These are phyloP conservation scores for Potamilus streckersoni DNA, from an alignment of 1,140 invertebrate species.

Conservation along the genomic window DNA sequence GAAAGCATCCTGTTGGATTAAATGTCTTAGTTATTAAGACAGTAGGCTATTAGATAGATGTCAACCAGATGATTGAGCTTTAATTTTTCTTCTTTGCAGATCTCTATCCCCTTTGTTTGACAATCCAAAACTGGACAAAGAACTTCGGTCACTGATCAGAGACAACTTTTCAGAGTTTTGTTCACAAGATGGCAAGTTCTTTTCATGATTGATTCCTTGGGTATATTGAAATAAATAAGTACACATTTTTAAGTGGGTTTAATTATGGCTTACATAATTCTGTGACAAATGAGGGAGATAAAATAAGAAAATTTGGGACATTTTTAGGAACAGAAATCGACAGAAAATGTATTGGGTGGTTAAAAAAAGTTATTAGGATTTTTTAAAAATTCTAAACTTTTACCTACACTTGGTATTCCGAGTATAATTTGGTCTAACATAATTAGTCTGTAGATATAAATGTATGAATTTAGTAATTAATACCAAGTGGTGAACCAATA, in stretches of 20 bases:
- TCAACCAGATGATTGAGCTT: background rate
- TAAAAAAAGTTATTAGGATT: too few relatives aligned
- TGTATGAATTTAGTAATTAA: too few relatives aligned
- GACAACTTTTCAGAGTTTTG: slow-evolving; percentile 95
- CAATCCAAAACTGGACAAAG: slow-evolving; percentile 90
- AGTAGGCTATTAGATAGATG: too few relatives aligned
- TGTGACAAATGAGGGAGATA: background rate
- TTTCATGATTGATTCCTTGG: background rate
- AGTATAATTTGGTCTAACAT: too few relatives aligned
- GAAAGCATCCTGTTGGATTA: too few relatives aligned
- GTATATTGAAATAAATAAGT: too few relatives aligned
- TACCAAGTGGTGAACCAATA: too few relatives aligned
- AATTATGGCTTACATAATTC: background rate
- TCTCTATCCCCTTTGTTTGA: slow-evolving; percentile 92
- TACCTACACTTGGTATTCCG: too few relatives aligned
- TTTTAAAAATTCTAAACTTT: too few relatives aligned
- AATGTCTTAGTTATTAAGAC: too few relatives aligned
- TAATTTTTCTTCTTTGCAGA: slow-evolving; percentile 46
- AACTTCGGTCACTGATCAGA: slow-evolving; percentile 85
- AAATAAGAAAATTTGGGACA: background rate
- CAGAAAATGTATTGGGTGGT: too few relatives aligned
- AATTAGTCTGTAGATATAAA: too few relatives aligned
- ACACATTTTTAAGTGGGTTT: background rate
- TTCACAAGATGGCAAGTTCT: slow-evolving; percentile 65
- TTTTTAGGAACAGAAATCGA: background rate